phyloP scores from a whole-genome alignment of 1,140 invertebrate genomes.

The Contarinia nasturtii region DNA sequence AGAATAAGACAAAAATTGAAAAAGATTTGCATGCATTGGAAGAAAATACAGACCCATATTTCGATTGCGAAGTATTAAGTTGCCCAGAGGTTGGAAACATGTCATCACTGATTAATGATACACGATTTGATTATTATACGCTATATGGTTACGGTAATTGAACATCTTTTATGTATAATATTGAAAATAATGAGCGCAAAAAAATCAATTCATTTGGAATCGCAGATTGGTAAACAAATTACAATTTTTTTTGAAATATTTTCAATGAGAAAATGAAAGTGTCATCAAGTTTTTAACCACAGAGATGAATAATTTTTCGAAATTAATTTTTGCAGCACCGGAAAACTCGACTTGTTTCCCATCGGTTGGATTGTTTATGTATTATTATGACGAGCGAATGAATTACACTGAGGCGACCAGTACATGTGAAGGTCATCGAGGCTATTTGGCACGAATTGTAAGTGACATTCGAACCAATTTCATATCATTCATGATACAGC shows the following conservation, averaged over 20 bases:
- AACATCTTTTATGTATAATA: background rate
- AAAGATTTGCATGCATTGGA: background rate
- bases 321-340: background rate
- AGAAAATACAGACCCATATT: background rate
- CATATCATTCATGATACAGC: background rate
- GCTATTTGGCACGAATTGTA: background rate
- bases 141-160: background rate
- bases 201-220: no score
- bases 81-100: conserved; percentile 1
- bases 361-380: conserved; percentile 1
- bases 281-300: no score
- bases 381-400: background rate
- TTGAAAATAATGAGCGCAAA: no score
- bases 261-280: no score
- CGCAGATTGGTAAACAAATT: no score
- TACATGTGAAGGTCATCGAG: background rate
- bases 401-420: background rate
- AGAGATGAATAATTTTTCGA: no score
- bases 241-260: no score
- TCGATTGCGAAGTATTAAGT: background rate
- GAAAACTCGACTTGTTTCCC: background rate
- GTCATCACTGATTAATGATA: conserved; percentile 1
- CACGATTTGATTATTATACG: conserved; percentile 1
- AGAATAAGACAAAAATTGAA: background rate
- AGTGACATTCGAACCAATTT: background rate